Evolutionary conservation across 2,888 invertebrate species (phyloP), one percentile per base, ranked within the genome.

Genomic region (Eristalinus sepulchralis): DNA sequence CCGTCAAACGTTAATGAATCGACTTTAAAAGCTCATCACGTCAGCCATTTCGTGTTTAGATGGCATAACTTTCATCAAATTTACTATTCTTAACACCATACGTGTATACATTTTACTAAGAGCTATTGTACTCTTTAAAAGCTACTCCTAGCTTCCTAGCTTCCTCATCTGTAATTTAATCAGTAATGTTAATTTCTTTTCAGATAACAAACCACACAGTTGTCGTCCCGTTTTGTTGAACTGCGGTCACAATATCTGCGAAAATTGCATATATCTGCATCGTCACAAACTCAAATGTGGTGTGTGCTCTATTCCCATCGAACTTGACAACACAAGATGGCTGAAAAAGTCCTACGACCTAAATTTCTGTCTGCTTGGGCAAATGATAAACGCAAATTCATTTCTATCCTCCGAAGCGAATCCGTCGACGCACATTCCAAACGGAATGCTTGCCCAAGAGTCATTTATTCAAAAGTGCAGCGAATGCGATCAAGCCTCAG

Each of bases 231-330:
- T 96, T 27, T 91, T 96, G 53, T 90, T 96, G 79, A 89, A 93
- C 83, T 96, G 96, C 90, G 95, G 95, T 0, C 96, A 96, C 90
- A 93, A 94, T 2, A 93, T 95, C 89, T 96, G 96, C 89, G 95
- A 95, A 88, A 93, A 92, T 66, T 96, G 96, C 90, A 90, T 95
- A 13, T 91, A 78, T 13, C 86, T 85, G 13, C 64, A 90, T 82
- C 89, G 89, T 0, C 77, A 88, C 4, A 88, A 90, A 6, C 85
- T 91, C 11, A 83, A 79, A 0, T 92, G 91, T 64, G 89, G 82
- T 27, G 88, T 89, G 0, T 92, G 91, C 77, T 68, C 24, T 0
- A 60, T 66, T 0, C 89, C 89, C 0, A 88, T 90, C 0, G 75
- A 88, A 67, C 70, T 73, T 10, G 75, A 86, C 24, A 78, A 86